Evolutionary conservation across 2,113 vertebrate genomes (phyloP), one percentile per base, ranked within the genome.

Genomic region (Gasterosteus aculeatus): DNA sequence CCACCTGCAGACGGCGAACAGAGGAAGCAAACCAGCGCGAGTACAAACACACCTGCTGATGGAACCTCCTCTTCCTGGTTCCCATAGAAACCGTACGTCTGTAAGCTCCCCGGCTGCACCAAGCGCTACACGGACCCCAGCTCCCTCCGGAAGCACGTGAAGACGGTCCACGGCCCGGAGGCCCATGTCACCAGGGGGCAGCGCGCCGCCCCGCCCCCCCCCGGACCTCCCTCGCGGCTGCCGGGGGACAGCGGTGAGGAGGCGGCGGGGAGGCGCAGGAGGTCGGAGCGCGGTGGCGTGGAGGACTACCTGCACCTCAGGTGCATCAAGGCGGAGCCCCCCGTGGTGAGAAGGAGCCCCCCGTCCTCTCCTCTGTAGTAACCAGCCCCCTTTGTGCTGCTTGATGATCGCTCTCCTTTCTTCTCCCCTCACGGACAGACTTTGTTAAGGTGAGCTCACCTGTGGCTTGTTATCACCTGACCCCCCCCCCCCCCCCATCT

Each of bases 81-180:
- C 85, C 54, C 66, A 29, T 92, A 99, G 98, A 99, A 99, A 94
- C 98, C 97, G 0, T 99, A 99, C 8, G 94, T 99, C n/a, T 99
- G 98, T 87, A 99, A 99, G 93, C 97, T 99, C 72, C 96, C 97
- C 0, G 98, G 97, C 60, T 99, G 98, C 85, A 98, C 96, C 0
- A 99, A 99, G 88, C 97, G 98, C 62, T 99, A 99, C 94, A 99
- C 98, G 0, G 98, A 99, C 81, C 98, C 98, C 46, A 99, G 98
- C 86, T 99, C 98, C 18, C 96, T 99, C 16, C 95, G 98, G 81
- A 99, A 99, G 73, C 98, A 99, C 0, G 97, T 99, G 68, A 99
- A 99, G 93, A 99, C 98, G 0, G 98, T 99, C 39, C 98, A 99
- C 0, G 98, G 98, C 31, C 97, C 98, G 0, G 97, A 99, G 72